phyloP scores from a whole-genome alignment of 2,888 invertebrate genomes.

The Drosophila lacicola region DNA sequence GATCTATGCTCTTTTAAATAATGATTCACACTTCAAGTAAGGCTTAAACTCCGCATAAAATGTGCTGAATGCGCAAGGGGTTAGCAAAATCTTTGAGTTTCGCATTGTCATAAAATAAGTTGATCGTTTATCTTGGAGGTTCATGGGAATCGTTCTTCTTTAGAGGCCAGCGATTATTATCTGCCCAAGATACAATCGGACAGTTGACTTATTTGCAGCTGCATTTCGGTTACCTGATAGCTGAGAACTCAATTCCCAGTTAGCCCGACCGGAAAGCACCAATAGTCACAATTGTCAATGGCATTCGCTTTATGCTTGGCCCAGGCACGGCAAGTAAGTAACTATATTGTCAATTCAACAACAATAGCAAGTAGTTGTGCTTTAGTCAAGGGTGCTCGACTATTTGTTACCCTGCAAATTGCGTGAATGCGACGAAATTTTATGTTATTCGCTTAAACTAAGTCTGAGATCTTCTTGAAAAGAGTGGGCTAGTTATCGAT shows the following conservation, averaged over 20 bases:
- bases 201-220: slow-evolving; percentile 35
- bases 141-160: slow-evolving; percentile 24
- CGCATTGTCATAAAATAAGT: slow-evolving; percentile 18
- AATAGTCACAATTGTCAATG: slow-evolving; percentile 40
- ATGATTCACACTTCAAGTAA: neutral
- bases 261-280: slow-evolving; percentile 21
- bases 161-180: slow-evolving; percentile 32
- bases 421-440: neutral
- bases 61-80: neutral
- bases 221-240: slow-evolving; percentile 58
- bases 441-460: neutral
- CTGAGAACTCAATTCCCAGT: slow-evolving; percentile 61
- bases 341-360: slow-evolving; percentile 56
- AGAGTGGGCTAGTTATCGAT: neutral
- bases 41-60: neutral
- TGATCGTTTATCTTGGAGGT: slow-evolving; percentile 41
- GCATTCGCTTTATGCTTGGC: slow-evolving; percentile 67
- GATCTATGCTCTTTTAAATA: neutral
- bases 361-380: slow-evolving; percentile 2
- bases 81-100: slow-evolving; percentile 8
- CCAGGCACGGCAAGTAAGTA: slow-evolving; percentile 38
- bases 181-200: slow-evolving; percentile 13
- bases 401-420: neutral
- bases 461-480: neutral
- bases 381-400: neutral